These are phyloP conservation scores for Callaeas wilsoni DNA, from an alignment of 2,113 vertebrate genomes.

Conservation along the genomic window DNA sequence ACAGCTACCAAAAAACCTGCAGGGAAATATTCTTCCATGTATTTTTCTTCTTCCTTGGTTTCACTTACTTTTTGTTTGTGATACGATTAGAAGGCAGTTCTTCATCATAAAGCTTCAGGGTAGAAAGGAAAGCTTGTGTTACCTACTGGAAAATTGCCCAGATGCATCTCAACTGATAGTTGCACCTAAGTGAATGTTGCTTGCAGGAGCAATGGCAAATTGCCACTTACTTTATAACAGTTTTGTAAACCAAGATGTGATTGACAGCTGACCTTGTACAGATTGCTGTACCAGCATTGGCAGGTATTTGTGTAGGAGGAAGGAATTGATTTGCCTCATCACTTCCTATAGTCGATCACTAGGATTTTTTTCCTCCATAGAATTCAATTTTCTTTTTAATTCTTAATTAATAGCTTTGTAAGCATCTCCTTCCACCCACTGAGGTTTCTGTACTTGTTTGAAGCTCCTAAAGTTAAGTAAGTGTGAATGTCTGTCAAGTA, in stretches of 20 bases:
- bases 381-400: background rate
- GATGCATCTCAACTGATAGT: background rate
- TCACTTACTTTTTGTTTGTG: background rate
- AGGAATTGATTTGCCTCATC: background rate
- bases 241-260: background rate
- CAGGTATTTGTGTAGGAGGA: constrained; percentile 12
- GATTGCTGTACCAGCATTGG: background rate
- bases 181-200: background rate
- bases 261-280: background rate
- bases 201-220: background rate
- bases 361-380: background rate
- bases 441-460: constrained; percentile 40
- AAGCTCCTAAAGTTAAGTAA: constrained; percentile 68
- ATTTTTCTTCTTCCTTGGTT: background rate
- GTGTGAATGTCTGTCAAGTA: constrained; percentile 70
- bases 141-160: constrained; percentile 2
- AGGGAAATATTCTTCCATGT: background rate
- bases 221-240: background rate
- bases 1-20: background rate
- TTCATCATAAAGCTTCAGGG: background rate
- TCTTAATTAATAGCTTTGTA: constrained; percentile 47
- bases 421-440: constrained; percentile 19
- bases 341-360: background rate
- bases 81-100: background rate
- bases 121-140: background rate